These are phyloP conservation scores for Chelonoidis abingdonii DNA, from an alignment of 2,113 vertebrate species.

Conservation along the genomic window DNA sequence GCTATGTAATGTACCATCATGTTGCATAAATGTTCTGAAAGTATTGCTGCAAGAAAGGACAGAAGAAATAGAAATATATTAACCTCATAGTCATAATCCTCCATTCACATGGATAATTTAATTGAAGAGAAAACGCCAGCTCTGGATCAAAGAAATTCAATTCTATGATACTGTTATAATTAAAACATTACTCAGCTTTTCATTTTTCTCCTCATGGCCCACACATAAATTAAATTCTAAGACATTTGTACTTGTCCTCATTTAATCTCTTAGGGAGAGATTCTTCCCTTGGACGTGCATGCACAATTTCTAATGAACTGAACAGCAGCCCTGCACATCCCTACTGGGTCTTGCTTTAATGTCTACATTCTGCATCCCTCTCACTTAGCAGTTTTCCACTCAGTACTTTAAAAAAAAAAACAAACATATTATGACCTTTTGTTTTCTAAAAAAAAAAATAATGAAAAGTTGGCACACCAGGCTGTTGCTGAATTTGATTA, in stretches of 20 bases:
- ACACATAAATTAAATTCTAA: constrained; percentile 61
- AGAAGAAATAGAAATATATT: constrained; percentile 1
- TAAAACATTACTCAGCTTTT: constrained; percentile 64
- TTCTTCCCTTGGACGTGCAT: background rate
- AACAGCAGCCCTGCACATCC: background rate
- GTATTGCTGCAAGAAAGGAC: background rate
- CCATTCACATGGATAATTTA: background rate
- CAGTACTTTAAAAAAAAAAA: background rate
- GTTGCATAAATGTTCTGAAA: constrained; percentile 10
- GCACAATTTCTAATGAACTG: constrained; percentile 36
- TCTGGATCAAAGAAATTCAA: constrained; percentile 21
- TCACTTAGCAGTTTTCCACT: background rate
- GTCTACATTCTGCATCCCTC: background rate
- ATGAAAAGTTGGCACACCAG: too few relatives aligned
- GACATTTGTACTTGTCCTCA: constrained; percentile 43
- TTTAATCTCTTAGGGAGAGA: constrained; percentile 53
- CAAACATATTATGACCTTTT: background rate
- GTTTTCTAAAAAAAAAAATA: background rate
- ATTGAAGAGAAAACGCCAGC: constrained; percentile 44
- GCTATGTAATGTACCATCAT: background rate
- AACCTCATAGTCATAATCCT: background rate
- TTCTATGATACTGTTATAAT: constrained; percentile 31
- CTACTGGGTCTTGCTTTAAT: accelerated
- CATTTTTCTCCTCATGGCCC: constrained; percentile 42
- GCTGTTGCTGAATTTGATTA: background rate